Conservation (phyloP, 2,797 vertebrate species). For the Pyrocephalus nanus region DNA sequence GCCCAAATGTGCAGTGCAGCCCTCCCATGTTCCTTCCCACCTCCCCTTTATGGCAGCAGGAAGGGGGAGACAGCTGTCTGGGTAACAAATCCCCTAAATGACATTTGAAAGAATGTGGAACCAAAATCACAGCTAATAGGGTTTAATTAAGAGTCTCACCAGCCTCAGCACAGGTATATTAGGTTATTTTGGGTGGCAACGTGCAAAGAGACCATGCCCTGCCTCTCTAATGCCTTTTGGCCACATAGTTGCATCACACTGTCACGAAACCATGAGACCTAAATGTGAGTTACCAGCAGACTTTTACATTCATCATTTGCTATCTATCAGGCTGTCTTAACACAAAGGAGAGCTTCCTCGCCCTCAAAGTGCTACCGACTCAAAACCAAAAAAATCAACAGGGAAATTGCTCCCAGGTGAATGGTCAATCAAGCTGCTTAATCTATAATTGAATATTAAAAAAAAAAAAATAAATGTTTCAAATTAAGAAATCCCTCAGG, state of each 20-base stretch:
- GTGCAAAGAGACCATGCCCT: too few relatives aligned
- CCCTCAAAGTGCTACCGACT: neutral
- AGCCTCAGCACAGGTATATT: neutral
- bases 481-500: neutral
- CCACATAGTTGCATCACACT: neutral
- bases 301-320: neutral
- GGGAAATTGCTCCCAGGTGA: neutral
- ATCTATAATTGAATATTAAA: neutral
- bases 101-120: neutral
- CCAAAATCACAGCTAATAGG: neutral
- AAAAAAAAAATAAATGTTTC: neutral
- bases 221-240: neutral
- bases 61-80: neutral
- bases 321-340: accelerated
- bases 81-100: neutral
- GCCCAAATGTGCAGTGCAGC: neutral
- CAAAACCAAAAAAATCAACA: neutral
- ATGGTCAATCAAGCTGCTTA: neutral
- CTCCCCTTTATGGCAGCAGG: neutral
- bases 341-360: neutral
- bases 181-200: neutral
- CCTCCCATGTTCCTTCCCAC: neutral
- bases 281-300: neutral
- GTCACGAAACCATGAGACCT: neutral
- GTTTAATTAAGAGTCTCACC: neutral